Evolutionary conservation across 64 coral and sea anemone species (phyloP).

Genomic region (Pocillopora verrucosa): DNA sequence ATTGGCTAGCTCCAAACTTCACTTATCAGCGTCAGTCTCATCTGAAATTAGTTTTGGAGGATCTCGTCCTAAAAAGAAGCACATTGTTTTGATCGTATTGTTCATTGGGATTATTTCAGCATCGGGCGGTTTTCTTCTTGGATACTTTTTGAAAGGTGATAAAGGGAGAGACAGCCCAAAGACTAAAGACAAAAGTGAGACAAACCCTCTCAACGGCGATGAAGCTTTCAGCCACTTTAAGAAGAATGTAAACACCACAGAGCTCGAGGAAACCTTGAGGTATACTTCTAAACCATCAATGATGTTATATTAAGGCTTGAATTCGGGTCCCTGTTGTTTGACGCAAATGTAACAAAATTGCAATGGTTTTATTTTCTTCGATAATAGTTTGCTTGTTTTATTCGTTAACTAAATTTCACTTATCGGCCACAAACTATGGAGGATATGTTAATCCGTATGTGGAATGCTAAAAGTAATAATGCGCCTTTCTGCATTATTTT

Average conservation of each 20-base stretch:
- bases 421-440: no score
- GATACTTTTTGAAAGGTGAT: slow-evolving; percentile 16
- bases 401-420: no score
- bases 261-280: slow-evolving; percentile 24
- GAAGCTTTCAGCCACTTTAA: slow-evolving; percentile 10
- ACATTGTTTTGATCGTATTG: not conserved
- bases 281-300: not conserved
- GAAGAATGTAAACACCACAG: not conserved
- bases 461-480: no score
- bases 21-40: not conserved
- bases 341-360: no score
- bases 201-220: not conserved
- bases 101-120: not conserved
- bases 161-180: not conserved
- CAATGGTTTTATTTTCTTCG: no score
- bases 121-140: slow-evolving; percentile 11
- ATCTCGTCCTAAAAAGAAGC: not conserved
- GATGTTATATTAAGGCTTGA: no score
- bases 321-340: no score
- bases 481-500: no score
- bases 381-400: no score
- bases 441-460: no score
- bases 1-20: slow-evolving; percentile 19
- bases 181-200: not conserved
- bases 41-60: not conserved